Conservation (phyloP, 2,113 vertebrate species). For the Leptodactylus fuscus region DNA sequence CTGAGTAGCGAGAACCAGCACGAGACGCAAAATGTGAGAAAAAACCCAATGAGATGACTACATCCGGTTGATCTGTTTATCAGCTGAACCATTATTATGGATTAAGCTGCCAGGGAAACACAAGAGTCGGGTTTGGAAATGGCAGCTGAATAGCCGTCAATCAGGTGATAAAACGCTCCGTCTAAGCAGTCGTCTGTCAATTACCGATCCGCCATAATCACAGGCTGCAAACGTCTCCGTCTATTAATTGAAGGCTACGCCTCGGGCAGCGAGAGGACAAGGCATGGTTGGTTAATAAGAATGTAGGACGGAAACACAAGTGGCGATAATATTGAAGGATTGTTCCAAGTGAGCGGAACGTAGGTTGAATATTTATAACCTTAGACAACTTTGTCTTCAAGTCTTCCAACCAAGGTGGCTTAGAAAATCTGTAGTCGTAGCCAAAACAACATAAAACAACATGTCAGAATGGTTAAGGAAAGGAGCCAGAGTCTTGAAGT, state of each 20-base stretch:
- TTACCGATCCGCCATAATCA: conserved; percentile 13
- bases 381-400: neutral
- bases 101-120: conserved; percentile 33
- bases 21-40: conserved; percentile 1
- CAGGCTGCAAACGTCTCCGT: neutral
- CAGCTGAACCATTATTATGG: conserved; percentile 36
- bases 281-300: neutral
- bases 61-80: conserved; percentile 29
- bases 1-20: no score
- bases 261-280: no score
- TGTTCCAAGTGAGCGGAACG: neutral
- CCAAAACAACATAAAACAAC: no score
- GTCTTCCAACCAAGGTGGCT: no score
- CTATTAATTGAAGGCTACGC: conserved; percentile 25
- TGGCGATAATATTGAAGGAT: neutral
- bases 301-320: neutral
- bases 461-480: no score
- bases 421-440: no score
- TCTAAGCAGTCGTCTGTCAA: conserved; percentile 9
- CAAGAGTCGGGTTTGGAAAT: neutral
- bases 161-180: conserved; percentile 14
- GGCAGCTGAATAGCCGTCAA: neutral
- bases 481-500: no score
- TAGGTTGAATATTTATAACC: neutral
- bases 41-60: conserved; percentile 25